A percentile compares a stretch with the other conserved stretches of the same genome.
phyloP scores from a whole-genome alignment of 1,140 invertebrate species.

The Laupala kohalensis region DNA sequence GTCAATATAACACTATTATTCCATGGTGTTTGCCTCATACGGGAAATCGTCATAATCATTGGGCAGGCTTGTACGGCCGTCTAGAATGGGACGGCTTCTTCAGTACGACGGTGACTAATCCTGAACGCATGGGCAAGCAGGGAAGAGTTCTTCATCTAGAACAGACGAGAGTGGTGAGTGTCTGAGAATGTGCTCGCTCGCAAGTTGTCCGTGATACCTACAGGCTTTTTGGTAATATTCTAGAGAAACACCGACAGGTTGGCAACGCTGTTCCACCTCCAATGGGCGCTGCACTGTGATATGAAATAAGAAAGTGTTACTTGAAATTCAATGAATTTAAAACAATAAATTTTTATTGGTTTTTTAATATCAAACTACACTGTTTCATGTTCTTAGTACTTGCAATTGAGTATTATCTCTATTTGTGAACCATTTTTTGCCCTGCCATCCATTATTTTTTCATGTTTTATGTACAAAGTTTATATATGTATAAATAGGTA shows the following conservation, averaged over 20 bases:
- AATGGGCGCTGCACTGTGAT: constrained; percentile 57
- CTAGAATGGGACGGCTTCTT: constrained; percentile 78
- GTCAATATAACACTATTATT: constrained; percentile 73
- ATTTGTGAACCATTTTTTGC: too few species aligned
- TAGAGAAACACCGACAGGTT: constrained; percentile 72
- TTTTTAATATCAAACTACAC: too few species aligned
- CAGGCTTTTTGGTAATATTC: constrained; percentile 57
- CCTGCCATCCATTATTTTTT: too few species aligned
- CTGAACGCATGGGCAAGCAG: constrained; percentile 85
- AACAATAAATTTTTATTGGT: too few species aligned
- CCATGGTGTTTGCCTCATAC: constrained; percentile 87
- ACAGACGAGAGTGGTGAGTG: constrained; percentile 68
- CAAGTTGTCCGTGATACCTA: constrained; percentile 76
- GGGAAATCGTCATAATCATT: constrained; percentile 73
- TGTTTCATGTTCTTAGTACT: too few species aligned
- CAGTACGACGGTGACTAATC: constrained; percentile 75
- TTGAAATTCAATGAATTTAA: too few species aligned
- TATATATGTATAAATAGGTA: too few species aligned
- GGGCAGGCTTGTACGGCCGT: constrained; percentile 58
- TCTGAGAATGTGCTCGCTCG: constrained; percentile 75
- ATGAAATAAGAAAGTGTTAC: constrained; percentile 47
- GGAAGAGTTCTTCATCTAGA: constrained; percentile 67
- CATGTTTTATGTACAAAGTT: too few species aligned
- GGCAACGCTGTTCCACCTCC: constrained; percentile 83
- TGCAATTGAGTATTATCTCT: too few species aligned